phyloP scores from a whole-genome alignment of 2,113 vertebrate genomes.

The Thymallus thymallus region DNA sequence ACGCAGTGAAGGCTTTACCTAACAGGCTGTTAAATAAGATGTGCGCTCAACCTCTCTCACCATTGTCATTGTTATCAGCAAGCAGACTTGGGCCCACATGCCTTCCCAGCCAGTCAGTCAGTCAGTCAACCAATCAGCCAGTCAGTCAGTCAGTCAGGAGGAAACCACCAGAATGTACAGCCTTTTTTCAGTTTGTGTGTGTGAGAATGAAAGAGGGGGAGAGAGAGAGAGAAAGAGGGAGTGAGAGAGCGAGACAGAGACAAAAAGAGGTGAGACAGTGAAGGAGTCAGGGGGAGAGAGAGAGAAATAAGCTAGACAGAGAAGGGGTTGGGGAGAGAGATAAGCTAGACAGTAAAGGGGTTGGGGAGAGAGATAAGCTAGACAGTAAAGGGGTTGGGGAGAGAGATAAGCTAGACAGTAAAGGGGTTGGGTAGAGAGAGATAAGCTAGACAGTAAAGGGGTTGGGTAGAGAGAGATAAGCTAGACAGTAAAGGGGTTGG shows the following conservation, averaged over 20 bases:
- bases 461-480: too few relatives aligned
- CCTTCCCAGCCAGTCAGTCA: conserved; percentile 5
- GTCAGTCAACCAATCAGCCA: background rate
- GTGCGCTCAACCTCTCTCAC: conserved; percentile 39
- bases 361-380: background rate
- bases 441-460: background rate
- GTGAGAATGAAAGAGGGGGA: background rate
- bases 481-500: too few relatives aligned
- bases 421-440: background rate
- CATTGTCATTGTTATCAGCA: conserved; percentile 38
- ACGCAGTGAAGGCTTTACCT: conserved; percentile 39
- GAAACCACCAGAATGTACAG: conserved; percentile 31
- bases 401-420: background rate
- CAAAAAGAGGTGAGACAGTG: too few relatives aligned
- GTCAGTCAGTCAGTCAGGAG: background rate
- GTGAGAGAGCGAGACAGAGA: background rate
- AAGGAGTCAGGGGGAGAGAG: too few relatives aligned
- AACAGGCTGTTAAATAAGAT: conserved; percentile 62
- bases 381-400: background rate
- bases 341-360: too few relatives aligned
- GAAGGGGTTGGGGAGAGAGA: too few relatives aligned
- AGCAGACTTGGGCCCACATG: conserved; percentile 10
- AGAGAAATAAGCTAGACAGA: too few relatives aligned
- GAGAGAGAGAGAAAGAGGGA: background rate
- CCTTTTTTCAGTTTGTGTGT: conserved; percentile 11